Evolutionary conservation across 2,113 vertebrate genomes (phyloP), one percentile per base, ranked within the genome.

Genomic region (Calidris pugnax): DNA sequence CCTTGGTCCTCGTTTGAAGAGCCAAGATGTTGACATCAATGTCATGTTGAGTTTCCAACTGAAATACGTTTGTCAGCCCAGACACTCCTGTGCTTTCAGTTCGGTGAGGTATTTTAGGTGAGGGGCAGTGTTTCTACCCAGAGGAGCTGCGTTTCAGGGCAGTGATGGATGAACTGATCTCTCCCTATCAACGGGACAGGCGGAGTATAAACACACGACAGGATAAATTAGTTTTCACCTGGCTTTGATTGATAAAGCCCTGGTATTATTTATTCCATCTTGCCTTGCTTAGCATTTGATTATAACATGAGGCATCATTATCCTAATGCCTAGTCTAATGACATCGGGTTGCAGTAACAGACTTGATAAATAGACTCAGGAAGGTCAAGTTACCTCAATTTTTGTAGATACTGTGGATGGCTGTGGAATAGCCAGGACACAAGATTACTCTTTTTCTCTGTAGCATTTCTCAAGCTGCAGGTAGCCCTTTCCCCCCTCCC

Each of bases 231-330:
- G 4, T 80, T 73, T 63, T 91, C 82, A 63, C 32, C 75, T 60
- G 15, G 67, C 78, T 95, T 89, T 93, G 81, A 90, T 33, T 77
- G 78, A 85, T 94, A 88, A 86, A 90, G 50, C 81, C 39, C 66
- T 59, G 4, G n/a, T 74, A 74, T 80, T 60, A 59, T 90, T 91
- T 93, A 73, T 90, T 83, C 51, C 81, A 71, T 81, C 93, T 84
- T 47, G 55, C 59, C 79, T 90, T 45, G 0, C 81, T 94, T 71
- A 89, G 94, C 80, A 92, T 89, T 92, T 93, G 56, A 85, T 94
- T 96, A 72, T 94, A 85, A 69, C 66, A 28, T 2, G 28, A 85
- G 82, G 91, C n/a, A 85, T 94, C 72, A 30, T 93, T 71, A 63
- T 50, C 88, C 63, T 80, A 71, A 47, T 55, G 79, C 24, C 68